phyloP scores from a whole-genome alignment of 2,113 vertebrate species.

The Tragelaphus strepsiceros region DNA sequence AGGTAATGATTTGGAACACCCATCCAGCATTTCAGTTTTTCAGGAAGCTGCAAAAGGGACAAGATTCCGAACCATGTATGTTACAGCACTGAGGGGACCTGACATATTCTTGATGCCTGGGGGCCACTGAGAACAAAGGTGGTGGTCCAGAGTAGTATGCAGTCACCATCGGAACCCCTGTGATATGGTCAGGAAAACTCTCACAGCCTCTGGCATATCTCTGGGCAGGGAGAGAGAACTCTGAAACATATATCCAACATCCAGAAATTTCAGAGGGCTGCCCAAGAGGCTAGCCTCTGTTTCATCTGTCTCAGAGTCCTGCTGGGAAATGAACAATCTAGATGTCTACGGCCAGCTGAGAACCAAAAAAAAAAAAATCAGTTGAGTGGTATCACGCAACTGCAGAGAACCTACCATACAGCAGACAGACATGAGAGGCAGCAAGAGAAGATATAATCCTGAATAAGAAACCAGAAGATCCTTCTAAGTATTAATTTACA shows the following conservation, averaged over 20 bases:
- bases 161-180: neutral
- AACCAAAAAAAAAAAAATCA: neutral
- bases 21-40: neutral
- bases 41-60: neutral
- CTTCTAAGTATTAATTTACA: neutral
- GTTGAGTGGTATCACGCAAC: no score
- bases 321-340: neutral
- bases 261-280: neutral
- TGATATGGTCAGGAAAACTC: neutral
- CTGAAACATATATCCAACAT: neutral
- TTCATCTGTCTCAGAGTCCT: neutral
- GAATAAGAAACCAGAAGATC: neutral
- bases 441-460: no score
- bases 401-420: neutral
- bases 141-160: neutral
- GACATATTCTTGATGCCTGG: neutral
- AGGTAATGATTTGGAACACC: neutral
- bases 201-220: neutral
- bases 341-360: fast-evolving
- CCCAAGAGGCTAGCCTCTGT: neutral
- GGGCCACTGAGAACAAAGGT: neutral
- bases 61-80: neutral
- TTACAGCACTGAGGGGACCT: neutral
- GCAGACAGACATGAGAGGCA: neutral
- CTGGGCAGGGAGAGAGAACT: neutral